These are phyloP conservation scores for Rhynchomys soricoides DNA, from an alignment of 2,113 vertebrate species.

Conservation along the genomic window DNA sequence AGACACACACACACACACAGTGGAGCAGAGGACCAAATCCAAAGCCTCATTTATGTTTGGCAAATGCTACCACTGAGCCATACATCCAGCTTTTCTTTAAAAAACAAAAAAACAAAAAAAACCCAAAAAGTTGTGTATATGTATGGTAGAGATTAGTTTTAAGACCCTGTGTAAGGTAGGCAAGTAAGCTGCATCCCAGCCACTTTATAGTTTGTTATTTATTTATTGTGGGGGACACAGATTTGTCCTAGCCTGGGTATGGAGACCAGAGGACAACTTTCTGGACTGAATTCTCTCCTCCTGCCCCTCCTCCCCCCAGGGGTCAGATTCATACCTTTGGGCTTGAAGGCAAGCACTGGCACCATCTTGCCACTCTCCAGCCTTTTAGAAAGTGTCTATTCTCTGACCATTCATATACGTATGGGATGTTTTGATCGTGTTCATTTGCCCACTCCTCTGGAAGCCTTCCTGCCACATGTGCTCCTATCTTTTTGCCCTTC, in stretches of 20 bases:
- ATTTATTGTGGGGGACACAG: background rate
- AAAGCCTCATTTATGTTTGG: background rate
- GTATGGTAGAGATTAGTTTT: background rate
- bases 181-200: background rate
- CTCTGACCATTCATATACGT: too few relatives aligned
- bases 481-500: background rate
- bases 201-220: background rate
- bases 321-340: background rate
- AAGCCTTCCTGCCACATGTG: background rate
- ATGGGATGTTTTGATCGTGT: background rate
- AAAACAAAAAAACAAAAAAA: background rate
- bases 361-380: background rate
- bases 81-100: background rate
- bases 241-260: background rate
- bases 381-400: background rate
- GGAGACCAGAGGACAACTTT: background rate
- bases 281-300: background rate
- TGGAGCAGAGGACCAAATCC: background rate
- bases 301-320: background rate
- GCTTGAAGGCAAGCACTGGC: background rate
- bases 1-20: conserved; percentile 11
- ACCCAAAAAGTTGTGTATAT: background rate
- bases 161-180: background rate
- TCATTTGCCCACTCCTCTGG: background rate
- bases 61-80: background rate